Evolutionary conservation across 2,888 invertebrate genomes (phyloP).

Genomic region (Drosophila atroscutellata): DNA sequence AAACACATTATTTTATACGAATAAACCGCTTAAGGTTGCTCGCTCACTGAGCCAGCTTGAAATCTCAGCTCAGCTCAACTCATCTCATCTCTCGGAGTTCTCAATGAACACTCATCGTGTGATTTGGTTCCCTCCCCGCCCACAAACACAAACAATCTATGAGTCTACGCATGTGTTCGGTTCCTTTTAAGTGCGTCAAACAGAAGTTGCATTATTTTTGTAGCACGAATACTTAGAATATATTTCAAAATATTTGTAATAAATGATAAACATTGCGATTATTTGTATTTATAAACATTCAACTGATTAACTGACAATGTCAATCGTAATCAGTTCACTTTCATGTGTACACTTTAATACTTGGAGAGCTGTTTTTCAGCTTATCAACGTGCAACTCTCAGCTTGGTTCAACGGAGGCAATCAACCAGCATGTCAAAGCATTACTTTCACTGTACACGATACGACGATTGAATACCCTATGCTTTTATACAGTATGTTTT

Average conservation of each 20-base stretch:
- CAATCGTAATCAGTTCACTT: not conserved
- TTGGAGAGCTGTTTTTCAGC: not conserved
- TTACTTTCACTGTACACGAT: not conserved
- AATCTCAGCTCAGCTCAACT: conserved; percentile 5
- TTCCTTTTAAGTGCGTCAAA: not conserved
- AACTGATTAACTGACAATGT: not conserved
- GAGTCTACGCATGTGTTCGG: conserved; percentile 2
- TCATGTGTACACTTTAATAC: not conserved
- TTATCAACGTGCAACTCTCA: conserved; percentile 8
- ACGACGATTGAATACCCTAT: not conserved
- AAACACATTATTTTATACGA: conserved; percentile 38
- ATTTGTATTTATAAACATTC: not conserved
- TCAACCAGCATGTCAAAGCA: not conserved
- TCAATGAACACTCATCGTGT: conserved; percentile 5
- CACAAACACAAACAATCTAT: not conserved
- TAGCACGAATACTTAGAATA: not conserved
- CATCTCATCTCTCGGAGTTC: conserved; percentile 22
- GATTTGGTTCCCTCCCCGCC: not conserved
- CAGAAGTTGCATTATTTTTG: not conserved
- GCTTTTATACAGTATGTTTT: not conserved
- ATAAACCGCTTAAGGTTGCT: not conserved
- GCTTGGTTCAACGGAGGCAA: not conserved
- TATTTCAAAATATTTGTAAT: not conserved
- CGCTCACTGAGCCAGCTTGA: not conserved
- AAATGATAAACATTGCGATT: not conserved